Conservation (phyloP, 2,113 vertebrate genomes). For the Corythaixoides concolor region DNA sequence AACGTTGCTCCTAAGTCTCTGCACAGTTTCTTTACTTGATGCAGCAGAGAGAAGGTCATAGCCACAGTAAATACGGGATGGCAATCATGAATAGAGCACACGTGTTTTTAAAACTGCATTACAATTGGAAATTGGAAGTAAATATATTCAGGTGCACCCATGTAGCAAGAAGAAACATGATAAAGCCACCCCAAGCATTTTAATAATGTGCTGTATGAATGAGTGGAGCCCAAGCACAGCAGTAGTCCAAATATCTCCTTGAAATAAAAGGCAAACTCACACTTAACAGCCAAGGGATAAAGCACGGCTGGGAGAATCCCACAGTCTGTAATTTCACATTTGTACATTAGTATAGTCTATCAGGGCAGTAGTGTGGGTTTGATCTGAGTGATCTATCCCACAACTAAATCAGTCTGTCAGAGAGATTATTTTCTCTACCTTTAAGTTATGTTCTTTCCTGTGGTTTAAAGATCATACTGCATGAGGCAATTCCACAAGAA, state of each 20-base stretch:
- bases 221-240: not conserved
- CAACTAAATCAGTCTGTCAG: not conserved
- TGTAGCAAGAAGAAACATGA: not conserved
- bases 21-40: not conserved
- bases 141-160: not conserved
- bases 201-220: not conserved
- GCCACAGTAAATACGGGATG: not conserved
- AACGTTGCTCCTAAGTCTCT: not conserved
- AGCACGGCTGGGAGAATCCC: not conserved
- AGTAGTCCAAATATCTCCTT: not conserved
- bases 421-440: not conserved
- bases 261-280: not conserved
- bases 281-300: not conserved
- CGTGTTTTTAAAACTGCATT: not conserved
- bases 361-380: not conserved
- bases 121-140: not conserved
- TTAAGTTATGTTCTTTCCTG: not conserved
- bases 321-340: not conserved
- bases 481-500: not conserved
- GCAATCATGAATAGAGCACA: accelerated
- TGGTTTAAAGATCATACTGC: not conserved
- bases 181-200: not conserved
- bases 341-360: not conserved
- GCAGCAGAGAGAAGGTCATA: not conserved
- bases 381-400: not conserved